Evolutionary conservation across 2,888 invertebrate species (phyloP).

Genomic region (Phortica okadai): DNA sequence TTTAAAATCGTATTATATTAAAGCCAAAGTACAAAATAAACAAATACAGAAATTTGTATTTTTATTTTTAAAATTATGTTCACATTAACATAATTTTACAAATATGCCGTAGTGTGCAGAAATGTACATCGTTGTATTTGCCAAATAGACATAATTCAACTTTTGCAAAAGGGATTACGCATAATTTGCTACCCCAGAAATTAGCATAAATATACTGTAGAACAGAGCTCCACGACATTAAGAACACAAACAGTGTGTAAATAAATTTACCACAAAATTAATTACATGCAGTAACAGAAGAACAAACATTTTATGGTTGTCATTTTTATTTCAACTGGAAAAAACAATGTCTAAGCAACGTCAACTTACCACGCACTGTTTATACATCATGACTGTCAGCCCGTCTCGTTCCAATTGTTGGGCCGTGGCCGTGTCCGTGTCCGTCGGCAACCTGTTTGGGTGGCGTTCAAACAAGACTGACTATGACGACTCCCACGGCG

Average conservation of each 20-base stretch:
- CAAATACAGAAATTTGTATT: background rate
- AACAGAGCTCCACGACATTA: background rate
- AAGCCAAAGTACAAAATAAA: background rate
- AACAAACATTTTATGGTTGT: background rate
- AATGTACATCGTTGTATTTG: too few species aligned
- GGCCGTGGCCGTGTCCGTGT: background rate
- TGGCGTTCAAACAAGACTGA: too few species aligned
- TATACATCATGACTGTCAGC: background rate
- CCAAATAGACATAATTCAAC: too few species aligned
- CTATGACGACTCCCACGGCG: background rate
- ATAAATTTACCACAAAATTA: conserved; percentile 23
- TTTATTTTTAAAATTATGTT: background rate
- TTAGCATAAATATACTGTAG: background rate
- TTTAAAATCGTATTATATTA: conserved; percentile 18
- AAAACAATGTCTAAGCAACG: background rate
- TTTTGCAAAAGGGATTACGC: background rate
- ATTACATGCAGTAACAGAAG: background rate
- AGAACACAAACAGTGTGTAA: background rate
- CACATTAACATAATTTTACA: background rate
- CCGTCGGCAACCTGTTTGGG: background rate
- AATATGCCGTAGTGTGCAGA: too few species aligned
- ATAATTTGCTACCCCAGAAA: background rate
- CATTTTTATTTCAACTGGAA: conserved; percentile 4
- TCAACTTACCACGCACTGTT: conserved; percentile 4
- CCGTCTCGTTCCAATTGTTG: background rate